phyloP scores from a whole-genome alignment of 2,888 invertebrate genomes.

The Eustalomyia histrio region DNA sequence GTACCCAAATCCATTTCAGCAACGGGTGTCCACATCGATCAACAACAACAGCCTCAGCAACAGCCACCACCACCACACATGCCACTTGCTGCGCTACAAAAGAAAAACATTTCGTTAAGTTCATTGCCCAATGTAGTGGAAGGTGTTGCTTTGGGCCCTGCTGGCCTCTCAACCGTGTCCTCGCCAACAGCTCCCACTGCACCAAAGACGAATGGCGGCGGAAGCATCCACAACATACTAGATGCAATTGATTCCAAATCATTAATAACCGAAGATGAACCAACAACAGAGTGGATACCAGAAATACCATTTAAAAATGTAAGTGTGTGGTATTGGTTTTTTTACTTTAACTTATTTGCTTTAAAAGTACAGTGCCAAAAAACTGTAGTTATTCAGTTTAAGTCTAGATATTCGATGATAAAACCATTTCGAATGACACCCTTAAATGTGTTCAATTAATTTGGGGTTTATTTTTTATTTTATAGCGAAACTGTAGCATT shows the following conservation, averaged over 20 bases:
- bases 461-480: too few species aligned
- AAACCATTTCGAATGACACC: too few species aligned
- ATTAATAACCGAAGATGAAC: constrained; percentile 86
- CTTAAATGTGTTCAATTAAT: too few species aligned
- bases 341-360: too few species aligned
- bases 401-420: too few species aligned
- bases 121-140: constrained; percentile 76
- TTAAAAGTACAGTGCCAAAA: too few species aligned
- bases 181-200: constrained; percentile 72
- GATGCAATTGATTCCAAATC: constrained; percentile 79
- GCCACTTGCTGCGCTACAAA: constrained; percentile 67
- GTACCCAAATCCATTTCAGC: constrained; percentile 73
- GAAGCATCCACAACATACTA: constrained; percentile 69
- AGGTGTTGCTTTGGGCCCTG: constrained; percentile 72
- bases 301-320: constrained; percentile 96
- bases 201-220: constrained; percentile 68
- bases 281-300: constrained; percentile 91
- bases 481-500: too few species aligned
- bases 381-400: too few species aligned
- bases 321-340: constrained; percentile 70
- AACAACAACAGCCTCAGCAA: constrained; percentile 62
- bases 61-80: constrained; percentile 47
- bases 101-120: constrained; percentile 74
- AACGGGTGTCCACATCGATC: constrained; percentile 53
- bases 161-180: constrained; percentile 69